Evolutionary conservation across 2,113 vertebrate species (phyloP).

Genomic region (Laticauda colubrina): DNA sequence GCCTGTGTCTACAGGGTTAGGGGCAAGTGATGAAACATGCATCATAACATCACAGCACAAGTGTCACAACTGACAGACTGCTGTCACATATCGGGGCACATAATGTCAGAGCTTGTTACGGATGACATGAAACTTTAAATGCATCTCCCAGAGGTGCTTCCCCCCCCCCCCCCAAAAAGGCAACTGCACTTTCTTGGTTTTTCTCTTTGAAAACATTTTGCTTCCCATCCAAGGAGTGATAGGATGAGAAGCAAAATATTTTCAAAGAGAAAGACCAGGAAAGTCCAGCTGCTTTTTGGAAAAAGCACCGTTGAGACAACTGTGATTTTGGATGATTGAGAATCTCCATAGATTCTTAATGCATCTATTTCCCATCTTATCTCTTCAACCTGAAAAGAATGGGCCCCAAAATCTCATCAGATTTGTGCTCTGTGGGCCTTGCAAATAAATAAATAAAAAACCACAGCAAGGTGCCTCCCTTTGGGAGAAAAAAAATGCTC

Average conservation of each 20-base stretch:
- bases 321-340: neutral
- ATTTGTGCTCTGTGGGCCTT: neutral
- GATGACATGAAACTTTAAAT: neutral
- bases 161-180: too few relatives aligned
- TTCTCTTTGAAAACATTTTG: too few relatives aligned
- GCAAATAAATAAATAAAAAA: neutral
- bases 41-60: neutral
- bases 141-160: neutral
- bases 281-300: too few relatives aligned
- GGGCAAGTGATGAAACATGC: neutral
- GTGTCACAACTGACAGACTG: neutral
- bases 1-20: neutral
- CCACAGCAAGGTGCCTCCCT: neutral
- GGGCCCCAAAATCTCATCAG: neutral
- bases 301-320: neutral
- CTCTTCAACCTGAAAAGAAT: neutral
- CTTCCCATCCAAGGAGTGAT: too few relatives aligned
- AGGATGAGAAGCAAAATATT: too few relatives aligned
- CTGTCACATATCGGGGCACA: neutral
- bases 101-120: neutral
- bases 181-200: too few relatives aligned
- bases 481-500: neutral
- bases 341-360: too few relatives aligned
- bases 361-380: neutral
- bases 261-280: too few relatives aligned